Evolutionary conservation across 2,888 invertebrate genomes (phyloP).

Genomic region (Microctonus hyperodae): DNA sequence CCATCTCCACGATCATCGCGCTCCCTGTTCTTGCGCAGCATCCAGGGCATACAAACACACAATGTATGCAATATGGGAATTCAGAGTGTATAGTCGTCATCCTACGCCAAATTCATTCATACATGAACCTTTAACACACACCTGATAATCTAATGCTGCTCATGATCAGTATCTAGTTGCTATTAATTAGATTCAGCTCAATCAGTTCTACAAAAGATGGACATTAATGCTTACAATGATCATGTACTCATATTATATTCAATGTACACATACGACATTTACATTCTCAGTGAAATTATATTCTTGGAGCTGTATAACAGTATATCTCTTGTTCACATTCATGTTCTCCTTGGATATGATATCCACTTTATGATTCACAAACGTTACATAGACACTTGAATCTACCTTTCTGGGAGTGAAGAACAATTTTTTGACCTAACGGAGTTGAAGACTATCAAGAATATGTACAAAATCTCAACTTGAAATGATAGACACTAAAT

Average conservation of each 20-base stretch:
- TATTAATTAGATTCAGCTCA: neutral
- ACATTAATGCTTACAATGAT: neutral
- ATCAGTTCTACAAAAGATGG: neutral
- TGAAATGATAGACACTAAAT: no score
- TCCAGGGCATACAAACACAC: conserved; percentile 16
- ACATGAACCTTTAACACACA: conserved; percentile 4
- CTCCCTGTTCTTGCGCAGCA: conserved; percentile 31
- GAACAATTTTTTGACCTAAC: conserved; percentile 29
- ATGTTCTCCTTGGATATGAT: conserved; percentile 23
- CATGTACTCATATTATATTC: neutral
- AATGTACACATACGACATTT: neutral
- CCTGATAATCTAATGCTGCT: conserved; percentile 1
- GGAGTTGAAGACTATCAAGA: neutral
- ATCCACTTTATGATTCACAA: conserved; percentile 9
- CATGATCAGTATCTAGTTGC: neutral
- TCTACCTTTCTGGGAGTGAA: conserved; percentile 30
- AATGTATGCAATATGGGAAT: conserved; percentile 2
- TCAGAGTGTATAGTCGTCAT: neutral
- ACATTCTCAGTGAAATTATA: neutral
- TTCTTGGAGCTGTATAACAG: conserved; percentile 16
- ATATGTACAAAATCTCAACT: conserved; percentile 23
- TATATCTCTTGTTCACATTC: conserved; percentile 24
- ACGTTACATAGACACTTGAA: conserved; percentile 28
- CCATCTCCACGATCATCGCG: conserved; percentile 49
- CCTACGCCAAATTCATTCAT: conserved; percentile 7